Evolutionary conservation across 2,888 invertebrate species (phyloP).

Genomic region (Ennomos quercinarius): DNA sequence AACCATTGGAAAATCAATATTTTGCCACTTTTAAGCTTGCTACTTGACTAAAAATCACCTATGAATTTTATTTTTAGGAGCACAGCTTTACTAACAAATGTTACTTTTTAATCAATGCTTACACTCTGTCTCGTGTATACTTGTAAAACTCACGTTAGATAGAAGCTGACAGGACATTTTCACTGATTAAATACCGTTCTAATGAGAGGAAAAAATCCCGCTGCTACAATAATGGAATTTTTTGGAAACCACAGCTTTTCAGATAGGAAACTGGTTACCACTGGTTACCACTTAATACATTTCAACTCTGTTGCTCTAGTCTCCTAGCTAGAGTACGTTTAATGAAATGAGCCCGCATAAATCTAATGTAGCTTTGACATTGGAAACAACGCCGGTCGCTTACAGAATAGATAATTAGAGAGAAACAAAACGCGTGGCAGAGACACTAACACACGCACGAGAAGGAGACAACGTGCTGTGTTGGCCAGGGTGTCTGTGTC

Average conservation of each 20-base stretch:
- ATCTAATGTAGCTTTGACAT: conserved; percentile 31
- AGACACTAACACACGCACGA: conserved; percentile 14
- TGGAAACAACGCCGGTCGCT: conserved; percentile 27
- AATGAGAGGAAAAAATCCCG: too few relatives aligned
- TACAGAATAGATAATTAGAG: conserved; percentile 33
- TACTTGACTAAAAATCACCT: conserved; percentile 24
- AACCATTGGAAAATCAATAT: conserved; percentile 42
- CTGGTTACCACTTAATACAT: not conserved
- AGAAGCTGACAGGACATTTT: too few relatives aligned
- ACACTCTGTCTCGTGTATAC: too few relatives aligned
- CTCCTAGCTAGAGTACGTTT: conserved; percentile 7
- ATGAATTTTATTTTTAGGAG: not conserved
- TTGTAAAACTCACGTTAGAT: too few relatives aligned
- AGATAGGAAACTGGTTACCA: not conserved
- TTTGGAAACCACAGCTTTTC: too few relatives aligned
- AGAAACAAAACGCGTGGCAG: conserved; percentile 25
- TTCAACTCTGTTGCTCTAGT: not conserved
- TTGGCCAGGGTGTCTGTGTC: conserved; percentile 1
- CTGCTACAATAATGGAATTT: too few relatives aligned
- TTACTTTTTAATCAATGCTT: too few relatives aligned
- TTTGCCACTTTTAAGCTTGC: conserved; percentile 35
- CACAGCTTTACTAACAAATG: too few relatives aligned
- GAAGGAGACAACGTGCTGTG: conserved; percentile 17
- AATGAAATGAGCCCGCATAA: conserved; percentile 28
- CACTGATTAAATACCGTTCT: too few relatives aligned